phyloP scores from a whole-genome alignment of 2,113 vertebrate species.

The Podiceps cristatus region DNA sequence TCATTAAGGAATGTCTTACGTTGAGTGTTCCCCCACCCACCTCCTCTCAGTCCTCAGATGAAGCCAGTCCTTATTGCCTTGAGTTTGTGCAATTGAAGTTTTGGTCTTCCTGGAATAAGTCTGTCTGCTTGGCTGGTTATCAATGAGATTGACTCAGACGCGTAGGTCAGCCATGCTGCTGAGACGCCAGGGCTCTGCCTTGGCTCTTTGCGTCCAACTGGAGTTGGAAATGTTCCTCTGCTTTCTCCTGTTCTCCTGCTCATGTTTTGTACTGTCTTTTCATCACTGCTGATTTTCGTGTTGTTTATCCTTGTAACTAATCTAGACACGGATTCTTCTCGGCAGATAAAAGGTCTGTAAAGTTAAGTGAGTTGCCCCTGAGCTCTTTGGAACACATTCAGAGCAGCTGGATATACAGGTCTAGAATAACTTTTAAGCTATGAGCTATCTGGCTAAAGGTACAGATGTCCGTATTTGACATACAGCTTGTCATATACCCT shows the following conservation, averaged over 20 bases:
- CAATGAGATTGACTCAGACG: conserved; percentile 5
- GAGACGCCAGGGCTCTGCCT: not conserved
- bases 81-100: conserved; percentile 16
- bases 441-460: not conserved
- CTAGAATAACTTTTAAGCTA: not conserved
- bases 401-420: not conserved
- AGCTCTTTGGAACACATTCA: not conserved
- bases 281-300: not conserved
- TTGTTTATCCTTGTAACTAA: conserved; percentile 29
- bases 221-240: not conserved
- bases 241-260: not conserved
- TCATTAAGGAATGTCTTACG: conserved; percentile 44
- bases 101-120: conserved; percentile 13
- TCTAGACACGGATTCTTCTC: not conserved
- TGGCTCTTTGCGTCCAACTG: not conserved
- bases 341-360: not conserved
- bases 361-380: not conserved
- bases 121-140: conserved; percentile 28
- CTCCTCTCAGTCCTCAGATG: not conserved
- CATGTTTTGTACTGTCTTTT: not conserved
- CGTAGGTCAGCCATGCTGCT: not conserved
- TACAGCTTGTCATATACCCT: not conserved
- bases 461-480: not conserved
- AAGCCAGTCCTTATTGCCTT: not conserved
- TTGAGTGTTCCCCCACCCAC: conserved; percentile 32